Percentiles rank a stretch among this genome's conserved stretches.
Evolutionary conservation across 2,797 vertebrate genomes (phyloP).

Genomic region (Alauda arvensis): DNA sequence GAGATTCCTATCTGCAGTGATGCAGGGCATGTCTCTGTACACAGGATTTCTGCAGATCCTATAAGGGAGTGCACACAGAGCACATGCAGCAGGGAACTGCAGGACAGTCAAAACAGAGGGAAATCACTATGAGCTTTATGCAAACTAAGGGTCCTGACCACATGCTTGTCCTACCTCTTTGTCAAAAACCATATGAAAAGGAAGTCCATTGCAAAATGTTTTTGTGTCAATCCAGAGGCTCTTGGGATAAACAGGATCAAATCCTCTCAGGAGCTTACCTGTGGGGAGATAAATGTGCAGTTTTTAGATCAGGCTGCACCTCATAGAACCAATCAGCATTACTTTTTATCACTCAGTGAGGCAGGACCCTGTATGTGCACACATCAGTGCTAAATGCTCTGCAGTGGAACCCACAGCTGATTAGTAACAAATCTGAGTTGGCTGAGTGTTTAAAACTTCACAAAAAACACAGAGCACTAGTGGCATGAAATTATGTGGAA

Average conservation of each 20-base stretch:
- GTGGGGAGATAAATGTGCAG: neutral
- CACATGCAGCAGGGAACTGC: fast-evolving
- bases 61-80: neutral
- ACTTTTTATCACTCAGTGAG: neutral
- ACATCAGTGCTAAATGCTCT: neutral
- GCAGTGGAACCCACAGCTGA: neutral
- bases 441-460: neutral
- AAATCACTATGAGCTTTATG: neutral
- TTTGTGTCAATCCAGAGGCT: constrained; percentile 74
- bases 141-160: neutral
- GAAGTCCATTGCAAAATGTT: constrained; percentile 81
- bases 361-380: neutral
- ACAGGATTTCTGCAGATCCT: neutral
- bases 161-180: constrained; percentile 70
- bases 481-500: neutral
- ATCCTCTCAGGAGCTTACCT: constrained; percentile 74
- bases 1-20: neutral
- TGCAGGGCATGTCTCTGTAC: neutral
- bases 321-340: neutral
- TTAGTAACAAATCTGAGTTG: neutral
- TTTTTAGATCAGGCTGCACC: neutral
- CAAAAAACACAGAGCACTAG: neutral
- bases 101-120: neutral
- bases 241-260: constrained; percentile 74
- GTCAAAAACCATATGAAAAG: constrained; percentile 82